Evolutionary conservation across 2,888 invertebrate genomes (phyloP), one percentile per base, ranked within the genome.

Genomic region (Priocnemis perturbator): DNA sequence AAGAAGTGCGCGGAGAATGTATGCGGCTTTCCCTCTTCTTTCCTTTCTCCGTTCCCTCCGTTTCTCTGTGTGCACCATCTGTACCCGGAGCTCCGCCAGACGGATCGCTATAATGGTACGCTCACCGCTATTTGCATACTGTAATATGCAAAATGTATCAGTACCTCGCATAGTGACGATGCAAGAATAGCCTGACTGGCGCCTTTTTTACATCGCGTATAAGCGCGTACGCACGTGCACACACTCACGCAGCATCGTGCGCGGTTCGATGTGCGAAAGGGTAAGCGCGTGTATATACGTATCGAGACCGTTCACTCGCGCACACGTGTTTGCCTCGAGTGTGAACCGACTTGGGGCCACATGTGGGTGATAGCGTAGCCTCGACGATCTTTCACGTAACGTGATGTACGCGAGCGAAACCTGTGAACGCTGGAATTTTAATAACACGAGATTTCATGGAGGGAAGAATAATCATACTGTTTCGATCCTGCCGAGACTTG

Each of bases 131-230:
- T 77, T 75, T 71, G 59, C 78, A 76, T 71, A 68, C 58, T 57
- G 60, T 68, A 71, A 66, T 72, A 77, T 65, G 67, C 66, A 67
- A 69, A 73, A 65, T 62, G 65, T 78, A 67, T 73, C 66, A 26
- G 59, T 57, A 62, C 65, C 60, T 69, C 59, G 56, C 53, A 17
- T 52, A 52, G 60, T 71, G 78, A 76, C 78, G 79, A 67, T 65
- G 76, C 78, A 69, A 76, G 71, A 77, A 78, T 76, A 77, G 63
- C 66, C 45, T 23, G 17, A 15, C 17, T 50, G 17, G 57, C 58
- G 58, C 50, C 37, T 67, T 69, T 69, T 53, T 66, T 67, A 52
- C 57, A 61, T 60, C 45, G 44, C 66, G 60, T 50, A 50, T 19
- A 47, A n/a, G 44, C 50, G 30, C 20, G 21, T 26, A 55, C 1